Base-by-base conservation (phyloP, 1,140 invertebrate species). In the Formica exsecta region DNA sequence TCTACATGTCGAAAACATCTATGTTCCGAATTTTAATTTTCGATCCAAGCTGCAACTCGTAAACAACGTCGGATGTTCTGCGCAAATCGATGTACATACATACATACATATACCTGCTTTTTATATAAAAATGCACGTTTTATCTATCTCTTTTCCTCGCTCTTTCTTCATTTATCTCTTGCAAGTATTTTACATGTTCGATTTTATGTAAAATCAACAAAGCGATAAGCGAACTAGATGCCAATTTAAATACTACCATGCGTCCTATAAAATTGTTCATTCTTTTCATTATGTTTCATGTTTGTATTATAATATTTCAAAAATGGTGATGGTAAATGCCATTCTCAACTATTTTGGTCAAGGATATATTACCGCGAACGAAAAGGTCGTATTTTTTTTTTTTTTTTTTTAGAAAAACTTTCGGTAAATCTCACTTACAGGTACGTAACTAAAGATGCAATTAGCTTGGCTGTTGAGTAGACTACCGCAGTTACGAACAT, bases 391-490 rank as follows among this genome's bases (percentile, higher is more conserved):
- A 48, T 22, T 77, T 57, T 54, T 7, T 29, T 29, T 29, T n/a
- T 59, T 62, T 68, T 76, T n/a, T n/a, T n/a, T n/a, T n/a, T n/a
- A n/a, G n/a, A n/a, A n/a, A n/a, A n/a, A n/a, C n/a, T n/a, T n/a
- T n/a, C n/a, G n/a, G n/a, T n/a, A n/a, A n/a, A n/a, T n/a, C n/a
- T n/a, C n/a, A n/a, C n/a, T n/a, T n/a, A n/a, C n/a, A n/a, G n/a
- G n/a, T n/a, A n/a, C n/a, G n/a, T n/a, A n/a, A n/a, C n/a, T n/a
- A n/a, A 97, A 98, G 85, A 96, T 97, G 66, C 98, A 99, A 92
- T 95, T 99, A 16, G 96, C 96, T 1, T 99, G 99, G 98, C 94
- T 99, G 0, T 96, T 99, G 8, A 96, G 97, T 5, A 96, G 98
- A 62, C 95, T 99, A 54, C 98, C 98, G 0, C 97, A 98, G 8